Base-by-base conservation (phyloP, 2,888 invertebrate species). In the Oligia strigilis region DNA sequence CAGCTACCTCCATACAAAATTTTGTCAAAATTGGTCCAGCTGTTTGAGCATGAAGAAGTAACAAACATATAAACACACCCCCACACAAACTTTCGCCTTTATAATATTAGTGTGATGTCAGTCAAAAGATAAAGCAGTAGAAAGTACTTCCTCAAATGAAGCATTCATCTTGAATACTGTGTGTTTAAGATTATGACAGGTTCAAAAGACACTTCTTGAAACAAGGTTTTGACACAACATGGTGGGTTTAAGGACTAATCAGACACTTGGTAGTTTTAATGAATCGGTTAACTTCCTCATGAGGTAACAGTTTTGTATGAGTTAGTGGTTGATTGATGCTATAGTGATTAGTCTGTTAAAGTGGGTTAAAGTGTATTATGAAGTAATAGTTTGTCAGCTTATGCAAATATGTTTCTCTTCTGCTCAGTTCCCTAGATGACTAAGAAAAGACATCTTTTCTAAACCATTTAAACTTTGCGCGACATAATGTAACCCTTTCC, bases 221-320 rank as follows among this genome's bases (percentile, higher is more conserved):
- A 65, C 8, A 17, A 55, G 11, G 6, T 14, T 70, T 36, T 23
- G 17, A 23, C 43, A 64, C 14, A 29, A 9, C 5, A 58, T 17
- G 2, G 17, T 65, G 14, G 17, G 14, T 52, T 43, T 43, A 17
- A 23, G 17, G 3, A 46, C 14, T 19, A 46, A 55, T 55, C 17
- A 4, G 17, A 8, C 40, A 66, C 11, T 36, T 72, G 40, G 6
- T 43, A 29, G 40, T 19, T 0, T 58, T 13, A 23, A 13, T 67
- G 60, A 43, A 23, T 36, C 13, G 9, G 14, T 62, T 36, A 8
- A 67, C 76, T 80, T 82, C 67, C 67, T 55, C 2, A 23, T 69
- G n/a, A 40, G 11, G 82, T 46, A 67, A 80, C n/a, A n/a, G 9
- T 46, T 55, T 75, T 58, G 36, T 46, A 23, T 40, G 29, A 62